Evolutionary conservation across 2,797 vertebrate species (phyloP).

Genomic region (Melanogrammus aeglefinus): DNA sequence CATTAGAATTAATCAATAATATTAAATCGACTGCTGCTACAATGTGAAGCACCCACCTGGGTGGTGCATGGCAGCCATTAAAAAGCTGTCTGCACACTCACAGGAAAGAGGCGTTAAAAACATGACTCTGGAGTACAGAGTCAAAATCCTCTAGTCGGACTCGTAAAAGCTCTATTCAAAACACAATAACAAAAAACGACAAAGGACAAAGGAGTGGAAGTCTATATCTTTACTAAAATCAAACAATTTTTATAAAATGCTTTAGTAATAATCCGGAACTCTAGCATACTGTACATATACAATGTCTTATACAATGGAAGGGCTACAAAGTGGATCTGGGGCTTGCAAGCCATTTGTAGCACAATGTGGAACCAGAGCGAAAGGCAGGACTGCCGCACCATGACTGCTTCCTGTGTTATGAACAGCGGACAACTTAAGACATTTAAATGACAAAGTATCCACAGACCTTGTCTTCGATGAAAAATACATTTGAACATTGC

Average conservation of each 20-base stretch:
- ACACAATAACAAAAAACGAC: neutral
- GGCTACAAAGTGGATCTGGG: neutral
- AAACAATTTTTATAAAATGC: constrained; percentile 7
- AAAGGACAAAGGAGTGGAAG: neutral
- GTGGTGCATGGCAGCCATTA: neutral
- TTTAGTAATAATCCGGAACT: constrained; percentile 10
- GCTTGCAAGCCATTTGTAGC: neutral
- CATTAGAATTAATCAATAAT: neutral
- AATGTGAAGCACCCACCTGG: neutral
- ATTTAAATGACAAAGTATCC: neutral
- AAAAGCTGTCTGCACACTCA: neutral
- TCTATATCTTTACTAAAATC: constrained; percentile 6
- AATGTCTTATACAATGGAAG: neutral
- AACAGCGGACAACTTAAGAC: constrained; percentile 6
- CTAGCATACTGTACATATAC: constrained; percentile 5
- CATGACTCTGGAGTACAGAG: neutral
- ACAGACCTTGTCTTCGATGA: neutral
- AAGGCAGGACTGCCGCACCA: neutral
- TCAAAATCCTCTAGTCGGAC: neutral
- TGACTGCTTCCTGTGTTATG: neutral
- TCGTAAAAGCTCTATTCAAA: neutral
- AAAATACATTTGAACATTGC: neutral
- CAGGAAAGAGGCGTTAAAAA: neutral
- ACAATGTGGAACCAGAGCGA: neutral
- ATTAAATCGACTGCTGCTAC: neutral